phyloP scores from a whole-genome alignment of 1,140 invertebrate species.

The Achatina immaculata region DNA sequence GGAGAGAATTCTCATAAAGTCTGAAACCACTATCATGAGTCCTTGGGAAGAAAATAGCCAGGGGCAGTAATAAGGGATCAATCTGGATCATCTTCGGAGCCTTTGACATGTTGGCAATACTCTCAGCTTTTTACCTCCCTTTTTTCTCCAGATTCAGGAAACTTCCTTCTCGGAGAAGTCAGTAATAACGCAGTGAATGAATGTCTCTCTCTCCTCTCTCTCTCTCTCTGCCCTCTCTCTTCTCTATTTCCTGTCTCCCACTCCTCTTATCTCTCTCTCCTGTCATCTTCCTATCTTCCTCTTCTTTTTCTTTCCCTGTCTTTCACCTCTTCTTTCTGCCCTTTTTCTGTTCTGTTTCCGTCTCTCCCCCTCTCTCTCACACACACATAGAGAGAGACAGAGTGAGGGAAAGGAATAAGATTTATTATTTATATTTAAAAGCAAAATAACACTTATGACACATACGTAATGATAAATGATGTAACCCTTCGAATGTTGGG shows the following conservation, averaged over 20 bases:
- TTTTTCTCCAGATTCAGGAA: neutral
- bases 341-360: neutral
- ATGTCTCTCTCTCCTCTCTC: too few relatives aligned
- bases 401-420: too few relatives aligned
- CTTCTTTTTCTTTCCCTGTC: constrained; percentile 5
- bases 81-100: constrained; percentile 28
- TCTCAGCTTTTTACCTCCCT: constrained; percentile 3
- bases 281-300: constrained; percentile 38
- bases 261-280: constrained; percentile 32
- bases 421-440: too few relatives aligned
- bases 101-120: constrained; percentile 23
- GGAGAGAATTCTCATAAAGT: constrained; percentile 10
- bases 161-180: neutral
- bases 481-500: too few relatives aligned
- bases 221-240: too few relatives aligned
- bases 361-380: constrained; percentile 27
- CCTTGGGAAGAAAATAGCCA: constrained; percentile 20
- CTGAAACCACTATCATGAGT: constrained; percentile 5
- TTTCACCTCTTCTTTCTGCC: constrained; percentile 19
- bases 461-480: too few relatives aligned
- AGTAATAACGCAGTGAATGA: too few relatives aligned
- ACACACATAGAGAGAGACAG: too few relatives aligned
- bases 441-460: too few relatives aligned
- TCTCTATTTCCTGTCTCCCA: constrained; percentile 30
- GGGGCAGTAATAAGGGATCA: constrained; percentile 29